These are phyloP conservation scores for Ectemnius cavifrons DNA, from an alignment of 2,888 invertebrate species.

Conservation along the genomic window DNA sequence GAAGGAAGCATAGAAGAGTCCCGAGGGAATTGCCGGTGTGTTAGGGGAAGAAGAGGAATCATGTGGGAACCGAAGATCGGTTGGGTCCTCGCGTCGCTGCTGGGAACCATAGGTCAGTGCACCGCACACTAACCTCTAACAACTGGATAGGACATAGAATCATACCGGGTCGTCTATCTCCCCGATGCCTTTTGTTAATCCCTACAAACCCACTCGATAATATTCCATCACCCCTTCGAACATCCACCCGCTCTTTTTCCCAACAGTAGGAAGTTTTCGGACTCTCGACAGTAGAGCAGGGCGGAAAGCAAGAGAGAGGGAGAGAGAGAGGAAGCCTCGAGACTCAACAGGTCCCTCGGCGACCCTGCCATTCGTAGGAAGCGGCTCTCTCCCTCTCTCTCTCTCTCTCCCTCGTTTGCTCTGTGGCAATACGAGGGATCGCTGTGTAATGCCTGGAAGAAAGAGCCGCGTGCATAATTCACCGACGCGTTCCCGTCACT, in stretches of 20 bases:
- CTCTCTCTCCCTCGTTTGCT: not conserved
- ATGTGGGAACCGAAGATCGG: conserved; percentile 16
- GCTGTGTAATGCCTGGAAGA: too few species aligned
- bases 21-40: not conserved
- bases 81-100: conserved; percentile 42
- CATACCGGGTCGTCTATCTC: not conserved
- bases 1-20: not conserved
- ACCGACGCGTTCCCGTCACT: too few species aligned
- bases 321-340: conserved; percentile 15
- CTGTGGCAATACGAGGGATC: not conserved
- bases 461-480: too few species aligned
- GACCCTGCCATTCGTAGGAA: not conserved
- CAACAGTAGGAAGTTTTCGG: not conserved
- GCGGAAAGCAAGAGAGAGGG: conserved; percentile 5
- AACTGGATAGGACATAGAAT: too few species aligned
- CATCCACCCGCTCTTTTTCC: not conserved
- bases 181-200: not conserved
- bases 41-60: conserved; percentile 14
- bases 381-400: not conserved
- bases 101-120: conserved; percentile 50
- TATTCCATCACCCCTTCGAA: not conserved
- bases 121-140: not conserved
- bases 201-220: not conserved
- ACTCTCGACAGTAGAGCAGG: not conserved
- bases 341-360: conserved; percentile 42